phyloP scores from a whole-genome alignment of 2,113 vertebrate species.

The Ceyx melanurus region DNA sequence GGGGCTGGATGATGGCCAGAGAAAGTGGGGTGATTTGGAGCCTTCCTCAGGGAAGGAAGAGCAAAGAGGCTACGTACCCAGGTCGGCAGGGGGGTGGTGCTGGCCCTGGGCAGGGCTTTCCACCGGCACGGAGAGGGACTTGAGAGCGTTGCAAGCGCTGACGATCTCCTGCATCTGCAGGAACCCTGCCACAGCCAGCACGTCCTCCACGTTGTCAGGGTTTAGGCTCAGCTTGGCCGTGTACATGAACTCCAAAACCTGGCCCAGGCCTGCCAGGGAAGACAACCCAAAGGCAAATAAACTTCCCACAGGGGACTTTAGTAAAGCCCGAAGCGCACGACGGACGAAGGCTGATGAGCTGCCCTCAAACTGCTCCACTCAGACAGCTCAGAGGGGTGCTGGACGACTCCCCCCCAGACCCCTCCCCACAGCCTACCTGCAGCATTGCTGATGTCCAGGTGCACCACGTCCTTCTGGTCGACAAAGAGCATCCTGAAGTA shows the following conservation, averaged over 20 bases:
- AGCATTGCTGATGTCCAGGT: slow-evolving; percentile 97
- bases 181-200: slow-evolving; percentile 91
- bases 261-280: slow-evolving; percentile 84
- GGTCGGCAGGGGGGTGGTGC: background rate
- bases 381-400: accelerated
- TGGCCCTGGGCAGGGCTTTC: background rate
- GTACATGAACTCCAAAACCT: slow-evolving; percentile 98
- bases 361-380: accelerated
- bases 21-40: accelerated
- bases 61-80: background rate
- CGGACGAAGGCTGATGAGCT: background rate
- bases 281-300: accelerated
- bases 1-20: background rate
- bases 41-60: too few relatives aligned
- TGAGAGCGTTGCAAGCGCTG: slow-evolving; percentile 88
- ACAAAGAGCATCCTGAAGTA: slow-evolving; percentile 95
- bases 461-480: slow-evolving; percentile 97
- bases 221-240: slow-evolving; percentile 90
- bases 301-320: accelerated
- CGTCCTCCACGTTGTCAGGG: slow-evolving; percentile 90
- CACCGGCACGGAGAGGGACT: slow-evolving; percentile 73
- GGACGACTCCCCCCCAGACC: accelerated
- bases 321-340: accelerated
- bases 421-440: slow-evolving; percentile 78
- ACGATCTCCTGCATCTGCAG: slow-evolving; percentile 95